Conservation (phyloP, 1,140 invertebrate species). For the Apocrypta bakeri region DNA sequence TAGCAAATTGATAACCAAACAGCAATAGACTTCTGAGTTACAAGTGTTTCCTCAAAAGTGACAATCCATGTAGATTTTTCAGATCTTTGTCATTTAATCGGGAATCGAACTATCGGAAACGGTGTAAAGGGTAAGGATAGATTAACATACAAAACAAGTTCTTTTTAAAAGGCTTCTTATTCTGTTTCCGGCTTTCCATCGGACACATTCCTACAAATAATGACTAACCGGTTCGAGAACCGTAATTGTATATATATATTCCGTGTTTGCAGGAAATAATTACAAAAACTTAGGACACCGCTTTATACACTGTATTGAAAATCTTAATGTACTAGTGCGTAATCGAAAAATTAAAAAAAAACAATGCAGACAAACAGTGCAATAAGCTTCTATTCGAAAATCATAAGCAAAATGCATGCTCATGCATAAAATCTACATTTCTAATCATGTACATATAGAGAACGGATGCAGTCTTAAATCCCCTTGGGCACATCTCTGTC, state of each 20-base stretch:
- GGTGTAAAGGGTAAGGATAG: slow-evolving; percentile 21
- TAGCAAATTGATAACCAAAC: background rate
- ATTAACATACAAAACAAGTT: slow-evolving; percentile 17
- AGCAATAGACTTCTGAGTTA: background rate
- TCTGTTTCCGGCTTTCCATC: slow-evolving; percentile 26
- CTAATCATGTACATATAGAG: too few species aligned
- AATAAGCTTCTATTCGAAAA: too few species aligned
- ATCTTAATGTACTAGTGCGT: too few species aligned
- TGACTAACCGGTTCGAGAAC: slow-evolving; percentile 4
- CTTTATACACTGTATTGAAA: too few species aligned
- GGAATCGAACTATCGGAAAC: background rate
- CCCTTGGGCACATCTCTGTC: too few species aligned
- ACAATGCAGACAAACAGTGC: too few species aligned
- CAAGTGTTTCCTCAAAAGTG: slow-evolving; percentile 13
- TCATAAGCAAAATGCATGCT: too few species aligned
- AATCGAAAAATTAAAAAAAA: too few species aligned
- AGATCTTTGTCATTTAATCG: background rate
- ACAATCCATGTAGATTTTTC: slow-evolving; percentile 1
- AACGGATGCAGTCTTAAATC: too few species aligned
- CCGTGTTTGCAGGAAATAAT: too few species aligned
- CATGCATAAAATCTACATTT: too few species aligned
- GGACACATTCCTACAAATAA: background rate
- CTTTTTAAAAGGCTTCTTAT: slow-evolving; percentile 14
- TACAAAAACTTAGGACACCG: too few species aligned
- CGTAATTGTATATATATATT: background rate